Evolutionary conservation across 2,797 vertebrate species (phyloP), one percentile per base, ranked within the genome.

Genomic region (Acipenser oxyrinchus): DNA sequence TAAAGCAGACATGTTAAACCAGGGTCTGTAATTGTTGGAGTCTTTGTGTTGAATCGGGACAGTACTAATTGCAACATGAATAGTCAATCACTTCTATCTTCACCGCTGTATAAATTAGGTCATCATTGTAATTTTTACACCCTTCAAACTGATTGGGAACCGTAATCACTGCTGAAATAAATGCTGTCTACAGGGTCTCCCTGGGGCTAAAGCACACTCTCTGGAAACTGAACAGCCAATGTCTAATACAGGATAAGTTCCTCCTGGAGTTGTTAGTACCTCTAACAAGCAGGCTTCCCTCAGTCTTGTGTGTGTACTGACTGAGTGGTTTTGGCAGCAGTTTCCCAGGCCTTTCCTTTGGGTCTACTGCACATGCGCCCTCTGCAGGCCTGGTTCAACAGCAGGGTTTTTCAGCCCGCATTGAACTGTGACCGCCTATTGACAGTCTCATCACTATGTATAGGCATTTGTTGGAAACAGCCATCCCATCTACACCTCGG

Each of bases 201-300:
- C 13, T 13, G 10, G 11, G 23, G 18, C 66, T 13, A 13, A n/a
- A 68, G 63, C 58, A 67, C 66, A 58, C 11, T 57, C 13, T 60
- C 51, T 49, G 67, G 51, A 71, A 75, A 66, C 68, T 15, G 53
- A 66, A 53, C 57, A 62, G 64, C 23, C 66, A 64, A 65, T 61
- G 67, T 66, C 6, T 60, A 8, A 23, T 49, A 15, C 59, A 52
- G 61, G 62, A 8, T 61, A 13, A 4, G 55, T 62, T 69, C 63
- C 60, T 63, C 53, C 58, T 66, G 37, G 70, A 66, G 59, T 18
- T 18, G 15, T 18, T 18, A 18, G 15, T 18, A 18, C 15, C 15
- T 18, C 1, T 18, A 18, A 18, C 15, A 18, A 18, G 15, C 15
- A 18, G 15, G 15, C 15, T 18, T 18, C 15, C 15, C 15, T 18